phyloP scores from a whole-genome alignment of 2,797 vertebrate genomes.

The Eupleurogrammus muticus region DNA sequence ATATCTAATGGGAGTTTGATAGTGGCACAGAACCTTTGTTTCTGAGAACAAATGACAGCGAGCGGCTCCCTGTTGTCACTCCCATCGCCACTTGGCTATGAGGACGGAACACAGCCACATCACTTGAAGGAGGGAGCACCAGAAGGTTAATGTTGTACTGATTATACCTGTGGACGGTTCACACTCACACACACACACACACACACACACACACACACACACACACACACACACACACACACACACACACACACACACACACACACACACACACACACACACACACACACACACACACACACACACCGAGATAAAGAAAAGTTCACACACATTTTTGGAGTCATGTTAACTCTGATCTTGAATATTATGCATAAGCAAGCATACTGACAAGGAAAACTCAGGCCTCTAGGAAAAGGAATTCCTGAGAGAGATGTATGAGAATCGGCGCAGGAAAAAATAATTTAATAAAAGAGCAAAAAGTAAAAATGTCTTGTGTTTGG shows the following conservation, averaged over 20 bases:
- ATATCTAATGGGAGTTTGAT: slow-evolving; percentile 88
- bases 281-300: too few species aligned
- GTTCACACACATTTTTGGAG: slow-evolving; percentile 27
- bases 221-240: too few species aligned
- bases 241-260: too few species aligned
- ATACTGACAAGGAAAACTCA: slow-evolving; percentile 20
- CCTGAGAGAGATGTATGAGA: slow-evolving; percentile 37
- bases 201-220: too few species aligned
- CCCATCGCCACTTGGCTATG: slow-evolving; percentile 69
- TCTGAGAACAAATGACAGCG: slow-evolving; percentile 78
- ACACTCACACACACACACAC: too few species aligned
- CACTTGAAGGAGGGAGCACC: slow-evolving; percentile 27
- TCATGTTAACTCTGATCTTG: slow-evolving; percentile 10
- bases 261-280: too few species aligned
- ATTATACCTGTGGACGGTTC: slow-evolving; percentile 48
- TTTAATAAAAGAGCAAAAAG: too few species aligned
- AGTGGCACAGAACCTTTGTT: slow-evolving; percentile 83
- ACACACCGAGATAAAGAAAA: too few species aligned
- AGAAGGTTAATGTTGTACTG: slow-evolving; percentile 44
- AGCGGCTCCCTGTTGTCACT: slow-evolving; percentile 68
- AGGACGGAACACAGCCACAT: slow-evolving; percentile 54
- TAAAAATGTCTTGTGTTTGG: too few species aligned
- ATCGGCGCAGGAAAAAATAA: slow-evolving; percentile 31
- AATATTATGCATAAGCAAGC: slow-evolving; percentile 7
- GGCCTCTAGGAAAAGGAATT: slow-evolving; percentile 14